A percentile compares a stretch with the other conserved stretches of the same genome.
Conservation (phyloP, 2,113 vertebrate genomes). For the Rhineura floridana region DNA sequence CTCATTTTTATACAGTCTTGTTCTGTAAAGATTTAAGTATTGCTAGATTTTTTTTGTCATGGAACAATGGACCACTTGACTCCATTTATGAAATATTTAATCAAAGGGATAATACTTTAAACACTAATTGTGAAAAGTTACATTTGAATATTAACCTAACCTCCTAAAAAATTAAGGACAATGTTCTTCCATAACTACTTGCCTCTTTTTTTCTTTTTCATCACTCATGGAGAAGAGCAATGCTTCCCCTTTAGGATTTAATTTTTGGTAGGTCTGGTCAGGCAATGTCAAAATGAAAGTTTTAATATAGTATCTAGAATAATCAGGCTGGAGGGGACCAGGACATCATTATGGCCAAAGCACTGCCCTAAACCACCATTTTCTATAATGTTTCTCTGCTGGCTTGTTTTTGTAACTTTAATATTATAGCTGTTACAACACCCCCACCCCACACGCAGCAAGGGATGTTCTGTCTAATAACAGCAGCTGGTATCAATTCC, state of each 20-base stretch:
- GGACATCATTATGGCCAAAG: background rate
- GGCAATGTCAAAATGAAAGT: too few species aligned
- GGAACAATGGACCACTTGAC: background rate
- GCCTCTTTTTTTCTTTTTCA: background rate
- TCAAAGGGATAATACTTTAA: background rate
- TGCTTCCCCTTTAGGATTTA: background rate
- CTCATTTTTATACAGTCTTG: background rate
- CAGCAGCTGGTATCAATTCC: background rate
- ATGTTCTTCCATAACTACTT: background rate
- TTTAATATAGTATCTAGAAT: background rate
- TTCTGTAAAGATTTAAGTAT: background rate
- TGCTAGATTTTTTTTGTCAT: background rate
- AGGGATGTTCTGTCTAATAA: background rate
- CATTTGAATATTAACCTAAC: background rate
- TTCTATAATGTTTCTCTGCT: background rate
- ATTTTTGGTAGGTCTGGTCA: background rate
- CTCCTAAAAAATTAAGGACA: background rate
- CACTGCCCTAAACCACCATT: background rate
- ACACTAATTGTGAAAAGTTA: background rate
- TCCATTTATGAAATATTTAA: background rate
- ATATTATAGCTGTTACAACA: background rate
- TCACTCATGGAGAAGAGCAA: background rate
- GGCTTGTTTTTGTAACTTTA: background rate
- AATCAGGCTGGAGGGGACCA: background rate
- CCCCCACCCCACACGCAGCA: background rate